Base-by-base conservation (phyloP, 2,113 vertebrate genomes). In the Pseudorasbora parva region DNA sequence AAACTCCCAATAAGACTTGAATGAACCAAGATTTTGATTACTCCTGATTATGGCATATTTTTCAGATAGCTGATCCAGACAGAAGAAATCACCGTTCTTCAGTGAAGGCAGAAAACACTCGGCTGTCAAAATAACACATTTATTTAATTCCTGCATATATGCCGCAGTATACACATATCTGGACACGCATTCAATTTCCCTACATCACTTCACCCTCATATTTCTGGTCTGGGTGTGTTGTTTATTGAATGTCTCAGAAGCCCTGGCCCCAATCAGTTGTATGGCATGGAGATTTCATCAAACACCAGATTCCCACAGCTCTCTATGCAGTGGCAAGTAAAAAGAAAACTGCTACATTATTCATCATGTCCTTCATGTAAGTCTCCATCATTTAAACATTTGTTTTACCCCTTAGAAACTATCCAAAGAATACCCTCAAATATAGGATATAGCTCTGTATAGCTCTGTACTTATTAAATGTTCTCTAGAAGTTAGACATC, bases 281-380 rank as follows among this genome's bases (percentile, higher is more conserved):
- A 64, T 59, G 56, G 62, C 30, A 78, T 76, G 21, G 64, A 82
- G 45, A 82, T 33, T 43, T 17, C 45, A 37, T 71, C 43, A 78
- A 79, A 79, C 25, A 64, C 25, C 51, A 19, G 51, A 51, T 68
- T 60, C 41, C 60, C 49, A 59, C 64, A 60, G 79, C 62, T 54
- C 27, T 68, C 45, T 37, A 19, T 27, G 51, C 73, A 49, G 11
- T 62, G 75, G 54, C 47, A 71, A 84, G 59, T 84, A 68, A 78
- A 69, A 56, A 62, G 57, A 47, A 75, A 47, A 69, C 57, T 83
- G 47, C 60, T 84, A 51, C 78, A 33, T 86, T 85, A 84, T 86
- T 85, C 27, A 81, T 75, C 56, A 43, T 45, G 74, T 73, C 51
- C 56, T 79, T 85, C 60, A 43, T 78, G 69, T 51, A 71, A 82